Base-by-base conservation (phyloP, 2,888 invertebrate genomes). In the Dryomyza anilis region DNA sequence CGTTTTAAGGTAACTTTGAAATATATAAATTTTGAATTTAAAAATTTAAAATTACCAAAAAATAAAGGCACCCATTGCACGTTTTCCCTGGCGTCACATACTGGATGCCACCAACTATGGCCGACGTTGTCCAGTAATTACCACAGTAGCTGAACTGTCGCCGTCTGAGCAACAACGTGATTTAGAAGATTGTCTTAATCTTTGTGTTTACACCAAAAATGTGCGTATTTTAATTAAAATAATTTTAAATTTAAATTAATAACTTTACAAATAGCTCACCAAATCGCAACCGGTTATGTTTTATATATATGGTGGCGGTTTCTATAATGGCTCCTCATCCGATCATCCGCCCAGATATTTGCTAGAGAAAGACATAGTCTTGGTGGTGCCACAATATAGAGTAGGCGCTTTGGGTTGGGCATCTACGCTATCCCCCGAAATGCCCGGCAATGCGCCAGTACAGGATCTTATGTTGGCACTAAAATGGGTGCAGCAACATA, bases 381-480 rank as follows among this genome's bases (percentile, higher is more conserved):
- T 86, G 4, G 86, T 86, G 1, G 84, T 85, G 14, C 78, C 84
- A 6, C 84, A 86, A 69, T 86, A 85, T 74, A 78, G 86, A 4
- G 73, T 86, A 1, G 86, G 86, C 23, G 84, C 85, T 3, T 74
- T 86, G 8, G 86, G 86, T 21, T 87, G 86, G 78, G 65, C 87
- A 25, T 83, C 85, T 1, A 84, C 86, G 2, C 79, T 82, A 61
- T 84, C 83, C 12, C 75, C 81, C 8, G 80, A 80, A n/a, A 79
- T 86, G 62, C 85, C 86, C 0, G 87, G 87, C 12, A 87, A 87
- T 76, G 85, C 83, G 64, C 86, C 86, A 1, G 75, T 87, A 45
- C 75, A 84, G 25, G 87, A 87, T 74, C 79, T 85, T 52, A 70
- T 85, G 2, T 65, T 85, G 50, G 86, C 86, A 0, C 71, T 87